Conservation (phyloP, 2,888 invertebrate species). For the Smittia aterrima region DNA sequence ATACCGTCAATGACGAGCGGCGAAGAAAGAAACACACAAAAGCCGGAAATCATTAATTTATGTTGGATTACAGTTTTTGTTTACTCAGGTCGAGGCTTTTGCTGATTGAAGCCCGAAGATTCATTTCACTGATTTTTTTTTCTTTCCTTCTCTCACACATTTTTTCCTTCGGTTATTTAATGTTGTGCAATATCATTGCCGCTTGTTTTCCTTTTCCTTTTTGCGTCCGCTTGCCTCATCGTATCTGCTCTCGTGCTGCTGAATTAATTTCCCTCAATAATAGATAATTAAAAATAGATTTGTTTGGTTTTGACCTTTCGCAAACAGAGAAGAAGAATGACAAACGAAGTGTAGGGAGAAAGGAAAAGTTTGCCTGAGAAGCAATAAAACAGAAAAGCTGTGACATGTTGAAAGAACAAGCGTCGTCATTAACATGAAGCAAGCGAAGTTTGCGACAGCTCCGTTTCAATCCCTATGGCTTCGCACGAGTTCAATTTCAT, state of each 20-base stretch:
- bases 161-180: background rate
- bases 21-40: background rate
- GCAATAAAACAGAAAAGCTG: background rate
- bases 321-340: background rate
- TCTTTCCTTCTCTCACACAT: background rate
- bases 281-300: slow-evolving; percentile 40
- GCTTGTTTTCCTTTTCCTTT: slow-evolving; percentile 10
- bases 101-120: slow-evolving; percentile 14
- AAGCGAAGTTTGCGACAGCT: slow-evolving; percentile 2
- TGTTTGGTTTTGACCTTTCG: slow-evolving; percentile 21
- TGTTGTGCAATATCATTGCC: slow-evolving; percentile 26
- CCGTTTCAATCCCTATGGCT: background rate
- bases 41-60: slow-evolving; percentile 39
- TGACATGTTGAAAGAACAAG: background rate
- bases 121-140: slow-evolving; percentile 31
- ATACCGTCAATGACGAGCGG: background rate
- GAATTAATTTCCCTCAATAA: slow-evolving; percentile 39
- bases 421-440: background rate
- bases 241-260: background rate
- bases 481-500: background rate
- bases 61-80: slow-evolving; percentile 36
- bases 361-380: no score
- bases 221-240: background rate
- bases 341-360: background rate
- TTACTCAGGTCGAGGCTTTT: slow-evolving; percentile 25